Percentiles rank a stretch among this genome's conserved stretches.
These are phyloP conservation scores for Umimayanthus kanabou DNA, from an alignment of 92 coral and sea anemone genomes.

Conservation along the genomic window DNA sequence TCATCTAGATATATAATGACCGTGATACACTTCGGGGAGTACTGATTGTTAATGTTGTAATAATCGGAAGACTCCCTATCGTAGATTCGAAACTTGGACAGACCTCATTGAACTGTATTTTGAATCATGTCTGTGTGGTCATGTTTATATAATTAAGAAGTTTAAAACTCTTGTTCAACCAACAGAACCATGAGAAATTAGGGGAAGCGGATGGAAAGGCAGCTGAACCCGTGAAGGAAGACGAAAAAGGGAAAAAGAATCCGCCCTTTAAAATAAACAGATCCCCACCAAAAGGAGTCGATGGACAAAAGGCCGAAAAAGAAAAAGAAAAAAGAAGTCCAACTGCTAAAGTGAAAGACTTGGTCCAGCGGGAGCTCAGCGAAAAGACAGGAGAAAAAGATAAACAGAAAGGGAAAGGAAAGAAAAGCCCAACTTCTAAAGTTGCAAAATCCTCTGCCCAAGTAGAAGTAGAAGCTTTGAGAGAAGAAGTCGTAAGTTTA, in stretches of 20 bases:
- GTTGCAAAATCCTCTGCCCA: not conserved
- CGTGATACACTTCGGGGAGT: no score
- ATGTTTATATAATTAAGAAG: no score
- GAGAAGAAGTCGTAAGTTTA: slow-evolving; percentile 55
- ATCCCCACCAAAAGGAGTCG: slow-evolving; percentile 8
- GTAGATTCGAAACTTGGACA: no score
- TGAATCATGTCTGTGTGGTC: no score
- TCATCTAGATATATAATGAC: no score
- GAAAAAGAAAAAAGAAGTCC: slow-evolving; percentile 12
- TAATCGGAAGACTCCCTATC: no score
- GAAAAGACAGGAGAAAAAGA: slow-evolving; percentile 6
- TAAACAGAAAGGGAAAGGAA: not conserved
- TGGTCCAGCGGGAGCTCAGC: not conserved
- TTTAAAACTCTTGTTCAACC: slow-evolving; percentile 1
- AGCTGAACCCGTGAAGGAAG: not conserved
- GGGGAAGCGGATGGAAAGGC: not conserved
- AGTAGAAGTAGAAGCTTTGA: slow-evolving; percentile 40
- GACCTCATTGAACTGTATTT: no score
- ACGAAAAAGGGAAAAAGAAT: slow-evolving; percentile 22
- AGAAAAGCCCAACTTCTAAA: slow-evolving; percentile 5
- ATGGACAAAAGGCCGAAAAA: not conserved
- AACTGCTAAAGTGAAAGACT: not conserved
- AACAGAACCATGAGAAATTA: slow-evolving; percentile 28
- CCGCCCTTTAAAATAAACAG: not conserved
- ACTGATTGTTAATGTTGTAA: no score